These are phyloP conservation scores for Ophion ventricosus DNA, from an alignment of 2,888 invertebrate species.

Conservation along the genomic window DNA sequence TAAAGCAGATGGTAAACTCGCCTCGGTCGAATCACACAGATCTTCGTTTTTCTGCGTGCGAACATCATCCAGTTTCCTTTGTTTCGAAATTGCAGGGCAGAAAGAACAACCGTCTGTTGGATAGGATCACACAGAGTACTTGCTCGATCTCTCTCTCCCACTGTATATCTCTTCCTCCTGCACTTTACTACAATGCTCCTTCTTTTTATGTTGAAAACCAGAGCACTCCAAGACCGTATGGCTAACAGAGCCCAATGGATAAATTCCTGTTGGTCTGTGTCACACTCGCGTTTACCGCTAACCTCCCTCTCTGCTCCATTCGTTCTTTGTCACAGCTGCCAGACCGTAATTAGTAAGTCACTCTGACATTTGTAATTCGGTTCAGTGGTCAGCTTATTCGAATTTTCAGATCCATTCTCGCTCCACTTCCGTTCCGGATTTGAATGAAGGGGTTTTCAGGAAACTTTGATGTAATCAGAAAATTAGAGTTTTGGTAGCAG, in stretches of 20 bases:
- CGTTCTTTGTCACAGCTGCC: slow-evolving; percentile 19
- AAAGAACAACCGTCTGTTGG: not conserved
- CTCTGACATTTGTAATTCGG: slow-evolving; percentile 2
- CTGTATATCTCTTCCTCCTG: not conserved
- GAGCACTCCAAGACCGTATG: slow-evolving; percentile 45
- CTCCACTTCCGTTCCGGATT: too few relatives aligned
- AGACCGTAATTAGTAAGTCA: slow-evolving; percentile 4
- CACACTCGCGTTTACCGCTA: slow-evolving; percentile 20
- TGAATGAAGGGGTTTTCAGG: not conserved
- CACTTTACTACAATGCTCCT: slow-evolving; percentile 8
- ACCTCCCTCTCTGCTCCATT: not conserved
- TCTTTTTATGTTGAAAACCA: slow-evolving; percentile 54
- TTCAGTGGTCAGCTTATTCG: not conserved
- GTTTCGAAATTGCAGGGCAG: not conserved
- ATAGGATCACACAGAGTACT: slow-evolving; percentile 16
- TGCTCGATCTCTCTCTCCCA: slow-evolving; percentile 1
- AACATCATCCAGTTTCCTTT: not conserved
- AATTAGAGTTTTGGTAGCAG: too few relatives aligned
- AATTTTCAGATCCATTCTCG: not conserved
- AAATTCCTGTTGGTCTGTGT: slow-evolving; percentile 25
- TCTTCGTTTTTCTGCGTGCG: not conserved
- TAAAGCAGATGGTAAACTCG: not conserved
- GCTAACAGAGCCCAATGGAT: slow-evolving; percentile 43
- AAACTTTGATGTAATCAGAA: too few relatives aligned
- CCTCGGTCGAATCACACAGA: not conserved